These are phyloP conservation scores for Copidosoma aretas DNA, from an alignment of 2,888 invertebrate genomes.

Conservation along the genomic window DNA sequence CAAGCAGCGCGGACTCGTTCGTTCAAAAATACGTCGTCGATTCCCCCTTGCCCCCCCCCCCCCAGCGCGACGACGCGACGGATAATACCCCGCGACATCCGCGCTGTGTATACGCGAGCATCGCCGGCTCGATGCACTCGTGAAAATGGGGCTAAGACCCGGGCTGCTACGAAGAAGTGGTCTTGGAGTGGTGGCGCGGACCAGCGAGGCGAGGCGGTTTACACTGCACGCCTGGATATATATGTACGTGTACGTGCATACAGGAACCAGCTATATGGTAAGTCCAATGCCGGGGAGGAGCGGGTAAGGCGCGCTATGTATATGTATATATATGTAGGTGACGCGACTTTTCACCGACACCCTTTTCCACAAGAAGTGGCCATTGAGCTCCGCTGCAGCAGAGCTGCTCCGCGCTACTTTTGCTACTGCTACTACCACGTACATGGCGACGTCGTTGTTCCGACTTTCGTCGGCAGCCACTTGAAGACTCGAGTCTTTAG, in stretches of 20 bases:
- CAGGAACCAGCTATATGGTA: no score
- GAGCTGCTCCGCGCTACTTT: neutral
- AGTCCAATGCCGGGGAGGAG: neutral
- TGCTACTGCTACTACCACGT: neutral
- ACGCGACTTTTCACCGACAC: slow-evolving; percentile 17
- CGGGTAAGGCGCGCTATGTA: neutral
- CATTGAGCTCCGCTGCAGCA: slow-evolving; percentile 1
- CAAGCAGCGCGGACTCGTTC: no score
- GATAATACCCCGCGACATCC: slow-evolving; percentile 9
- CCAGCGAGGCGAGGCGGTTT: neutral
- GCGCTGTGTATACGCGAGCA: neutral
- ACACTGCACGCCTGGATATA: neutral
- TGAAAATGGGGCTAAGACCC: slow-evolving; percentile 2
- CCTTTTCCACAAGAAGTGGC: slow-evolving; percentile 12
- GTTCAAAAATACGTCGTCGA: no score
- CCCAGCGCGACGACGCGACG: neutral
- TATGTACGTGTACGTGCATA: no score
- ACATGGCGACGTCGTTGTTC: slow-evolving; percentile 51
- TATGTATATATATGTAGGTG: neutral
- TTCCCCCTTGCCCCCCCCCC: neutral
- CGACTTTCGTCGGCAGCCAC: slow-evolving; percentile 32
- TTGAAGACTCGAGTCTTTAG: neutral
- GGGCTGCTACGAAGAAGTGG: neutral
- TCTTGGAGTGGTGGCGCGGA: neutral
- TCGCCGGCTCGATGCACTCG: neutral